Evolutionary conservation across 2,113 vertebrate species (phyloP), one percentile per base, ranked within the genome.

Genomic region (Rhinichthys klamathensis): DNA sequence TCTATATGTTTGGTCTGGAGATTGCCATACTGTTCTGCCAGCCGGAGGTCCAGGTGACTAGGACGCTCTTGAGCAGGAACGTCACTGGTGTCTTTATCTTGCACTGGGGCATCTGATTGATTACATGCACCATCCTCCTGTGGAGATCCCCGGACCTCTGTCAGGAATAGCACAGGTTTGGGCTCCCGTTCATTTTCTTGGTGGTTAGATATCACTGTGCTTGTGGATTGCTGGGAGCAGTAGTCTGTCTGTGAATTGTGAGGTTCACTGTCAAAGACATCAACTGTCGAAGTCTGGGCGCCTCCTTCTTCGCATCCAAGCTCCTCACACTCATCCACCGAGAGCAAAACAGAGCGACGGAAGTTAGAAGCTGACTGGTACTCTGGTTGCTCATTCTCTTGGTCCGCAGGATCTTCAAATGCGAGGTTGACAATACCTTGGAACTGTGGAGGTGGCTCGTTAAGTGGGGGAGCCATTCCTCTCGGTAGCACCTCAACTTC

Each of bases 261-360:
- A 65, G 95, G 87, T 92, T 93, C 85, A 23, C 89, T 91, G 44
- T 97, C 96, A 85, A 98, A 98, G 82, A 98, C 97, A 27, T 98
- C 97, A n/a, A 94, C 94, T 0, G 84, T 89, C 4, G 93, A 93
- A 27, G 92, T 93, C 23, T 94, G 95, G 65, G 82, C 89, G 9
- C 96, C 96, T 2, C 91, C 95, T 79, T 99, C 97, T 21, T 99
- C 98, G 25, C 96, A 97, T 80, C 95, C 97, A 85, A 99, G 35
- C 90, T 99, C 98, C 90, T 99, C 98, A n/a, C 98, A 99, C 90
- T 99, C 98, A 85, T 99, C 97, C 16, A 99, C 98, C 0, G 98
- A 99, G 70, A 99, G 97, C 84, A 99, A 90, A 88, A 99, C 94
- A 0, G 98, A 98, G 3, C 97, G 95, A 49, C 95, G 96, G 92